These are phyloP conservation scores for Malachius bipustulatus DNA, from an alignment of 2,888 invertebrate species.

Conservation along the genomic window DNA sequence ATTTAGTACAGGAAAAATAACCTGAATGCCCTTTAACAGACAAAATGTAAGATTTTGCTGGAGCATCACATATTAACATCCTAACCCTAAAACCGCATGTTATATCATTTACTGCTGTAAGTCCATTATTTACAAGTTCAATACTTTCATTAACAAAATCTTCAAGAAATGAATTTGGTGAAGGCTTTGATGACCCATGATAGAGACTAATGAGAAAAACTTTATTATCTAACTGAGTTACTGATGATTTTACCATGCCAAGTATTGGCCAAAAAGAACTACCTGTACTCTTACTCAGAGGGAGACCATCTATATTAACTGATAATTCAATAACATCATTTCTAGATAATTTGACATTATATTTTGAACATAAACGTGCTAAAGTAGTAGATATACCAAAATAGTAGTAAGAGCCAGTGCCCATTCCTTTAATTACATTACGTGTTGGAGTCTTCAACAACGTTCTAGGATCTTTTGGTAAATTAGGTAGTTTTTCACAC, in stretches of 20 bases:
- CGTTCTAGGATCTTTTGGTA: too few species aligned
- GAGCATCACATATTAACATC: conserved; percentile 18
- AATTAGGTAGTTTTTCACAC: too few species aligned
- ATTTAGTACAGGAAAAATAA: conserved; percentile 19
- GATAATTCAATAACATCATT: too few species aligned
- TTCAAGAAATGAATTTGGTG: conserved; percentile 4
- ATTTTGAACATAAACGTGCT: too few species aligned
- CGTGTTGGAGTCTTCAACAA: too few species aligned
- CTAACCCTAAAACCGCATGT: conserved; percentile 14
- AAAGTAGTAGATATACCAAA: too few species aligned
- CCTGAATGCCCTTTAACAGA: conserved; percentile 18
- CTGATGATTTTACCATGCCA: conserved; percentile 7
- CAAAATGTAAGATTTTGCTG: too few species aligned
- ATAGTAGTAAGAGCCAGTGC: too few species aligned
- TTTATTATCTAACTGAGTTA: background rate
- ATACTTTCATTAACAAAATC: conserved; percentile 6
- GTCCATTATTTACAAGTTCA: conserved; percentile 1
- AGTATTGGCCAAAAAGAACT: conserved; percentile 20
- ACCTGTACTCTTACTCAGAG: conserved; percentile 16
- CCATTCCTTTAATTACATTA: too few species aligned
- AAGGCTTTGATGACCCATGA: conserved; percentile 6
- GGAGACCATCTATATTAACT: conserved; percentile 19
- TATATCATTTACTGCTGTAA: conserved; percentile 5
- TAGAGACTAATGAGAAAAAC: conserved; percentile 5
- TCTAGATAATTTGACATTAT: too few species aligned